A percentile compares a stretch with the other conserved stretches of the same genome.
phyloP scores from a whole-genome alignment of 1,140 invertebrate species.

The Planococcus citri region DNA sequence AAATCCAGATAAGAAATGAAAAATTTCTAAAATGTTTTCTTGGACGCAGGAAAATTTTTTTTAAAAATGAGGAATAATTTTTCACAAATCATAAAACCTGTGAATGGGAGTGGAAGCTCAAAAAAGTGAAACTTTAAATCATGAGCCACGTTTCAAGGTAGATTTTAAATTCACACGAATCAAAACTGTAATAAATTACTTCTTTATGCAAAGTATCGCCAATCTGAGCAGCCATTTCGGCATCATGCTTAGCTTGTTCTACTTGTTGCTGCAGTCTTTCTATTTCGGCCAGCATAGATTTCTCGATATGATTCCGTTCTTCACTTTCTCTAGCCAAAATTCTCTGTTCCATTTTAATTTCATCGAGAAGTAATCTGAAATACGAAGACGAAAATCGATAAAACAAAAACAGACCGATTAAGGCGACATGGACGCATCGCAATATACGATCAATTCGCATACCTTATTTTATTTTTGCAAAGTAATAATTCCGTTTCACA shows the following conservation, averaged over 20 bases:
- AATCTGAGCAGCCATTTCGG: slow-evolving; percentile 64
- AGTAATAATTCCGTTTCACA: slow-evolving; percentile 77
- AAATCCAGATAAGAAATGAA: too few relatives aligned
- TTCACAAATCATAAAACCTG: too few relatives aligned
- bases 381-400: slow-evolving; percentile 18
- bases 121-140: too few relatives aligned
- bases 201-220: slow-evolving; percentile 68
- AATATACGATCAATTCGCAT: slow-evolving; percentile 34
- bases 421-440: neutral
- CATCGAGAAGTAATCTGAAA: slow-evolving; percentile 45
- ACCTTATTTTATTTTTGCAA: slow-evolving; percentile 77
- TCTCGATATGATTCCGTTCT: slow-evolving; percentile 57
- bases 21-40: too few relatives aligned
- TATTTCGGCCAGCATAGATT: slow-evolving; percentile 61
- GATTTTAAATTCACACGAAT: neutral
- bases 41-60: too few relatives aligned
- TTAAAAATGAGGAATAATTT: too few relatives aligned
- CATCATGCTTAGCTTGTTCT: slow-evolving; percentile 64
- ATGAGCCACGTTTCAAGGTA: too few relatives aligned
- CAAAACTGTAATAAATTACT: slow-evolving; percentile 33
- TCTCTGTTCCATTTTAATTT: slow-evolving; percentile 44
- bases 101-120: too few relatives aligned
- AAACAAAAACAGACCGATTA: too few relatives aligned
- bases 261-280: slow-evolving; percentile 67
- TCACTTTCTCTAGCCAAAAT: slow-evolving; percentile 41